Conservation (phyloP, 2,888 invertebrate species). For the Oscheius sp. region DNA sequence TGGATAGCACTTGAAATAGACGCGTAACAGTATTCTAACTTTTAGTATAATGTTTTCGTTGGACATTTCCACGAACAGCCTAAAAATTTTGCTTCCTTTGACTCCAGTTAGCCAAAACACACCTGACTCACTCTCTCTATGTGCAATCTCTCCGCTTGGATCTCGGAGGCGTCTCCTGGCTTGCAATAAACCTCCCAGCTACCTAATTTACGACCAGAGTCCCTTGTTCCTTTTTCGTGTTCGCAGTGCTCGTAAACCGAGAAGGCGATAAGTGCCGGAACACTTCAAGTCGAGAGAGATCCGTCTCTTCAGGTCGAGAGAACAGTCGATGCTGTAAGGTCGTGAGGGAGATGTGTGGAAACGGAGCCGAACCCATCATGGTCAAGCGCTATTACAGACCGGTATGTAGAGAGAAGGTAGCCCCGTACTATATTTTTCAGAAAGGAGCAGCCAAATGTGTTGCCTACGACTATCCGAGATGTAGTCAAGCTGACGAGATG, state of each 20-base stretch:
- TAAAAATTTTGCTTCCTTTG: too few relatives aligned
- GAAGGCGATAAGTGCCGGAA: slow-evolving; percentile 31
- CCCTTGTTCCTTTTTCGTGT: background rate
- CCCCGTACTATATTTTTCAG: slow-evolving; percentile 41
- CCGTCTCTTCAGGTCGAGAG: slow-evolving; percentile 41
- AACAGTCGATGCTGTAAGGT: slow-evolving; percentile 58
- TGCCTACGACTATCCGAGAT: slow-evolving; percentile 57
- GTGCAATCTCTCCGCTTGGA: background rate
- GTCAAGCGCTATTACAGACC: slow-evolving; percentile 61
- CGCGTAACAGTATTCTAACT: too few relatives aligned
- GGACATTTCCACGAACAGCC: too few relatives aligned
- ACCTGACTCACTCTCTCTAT: too few relatives aligned
- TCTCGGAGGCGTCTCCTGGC: background rate
- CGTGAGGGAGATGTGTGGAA: slow-evolving; percentile 45
- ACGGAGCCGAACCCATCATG: slow-evolving; percentile 49
- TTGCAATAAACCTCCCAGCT: slow-evolving; percentile 17
- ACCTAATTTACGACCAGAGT: slow-evolving; percentile 17
- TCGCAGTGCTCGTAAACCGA: slow-evolving; percentile 29
- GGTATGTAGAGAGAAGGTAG: slow-evolving; percentile 36
- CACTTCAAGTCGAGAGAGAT: slow-evolving; percentile 8
- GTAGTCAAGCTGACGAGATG: slow-evolving; percentile 56
- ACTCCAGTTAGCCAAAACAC: too few relatives aligned
- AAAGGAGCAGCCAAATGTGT: slow-evolving; percentile 50
- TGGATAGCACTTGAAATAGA: too few relatives aligned
- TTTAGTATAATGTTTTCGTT: too few relatives aligned